These are phyloP conservation scores for Eonycteris spelaea DNA, from an alignment of 2,113 vertebrate species.

Conservation along the genomic window DNA sequence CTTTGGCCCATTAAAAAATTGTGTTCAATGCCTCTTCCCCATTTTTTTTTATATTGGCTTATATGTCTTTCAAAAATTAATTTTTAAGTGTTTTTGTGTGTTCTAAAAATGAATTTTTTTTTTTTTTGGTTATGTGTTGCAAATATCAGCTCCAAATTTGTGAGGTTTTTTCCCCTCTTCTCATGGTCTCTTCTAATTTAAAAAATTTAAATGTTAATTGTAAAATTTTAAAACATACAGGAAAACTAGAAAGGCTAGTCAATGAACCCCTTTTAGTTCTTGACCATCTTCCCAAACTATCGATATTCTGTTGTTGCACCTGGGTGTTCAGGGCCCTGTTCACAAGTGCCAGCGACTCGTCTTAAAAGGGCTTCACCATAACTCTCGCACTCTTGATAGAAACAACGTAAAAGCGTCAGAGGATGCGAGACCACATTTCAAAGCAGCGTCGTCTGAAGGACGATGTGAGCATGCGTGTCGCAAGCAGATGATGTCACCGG, in stretches of 20 bases:
- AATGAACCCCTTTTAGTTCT: neutral
- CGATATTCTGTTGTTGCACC: neutral
- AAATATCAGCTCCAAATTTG: neutral
- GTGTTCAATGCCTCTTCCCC: neutral
- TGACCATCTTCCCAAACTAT: neutral
- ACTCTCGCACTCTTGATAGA: too few species aligned
- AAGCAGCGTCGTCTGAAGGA: too few species aligned
- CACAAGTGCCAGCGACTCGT: too few species aligned
- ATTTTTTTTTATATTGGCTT: neutral
- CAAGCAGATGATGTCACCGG: too few species aligned
- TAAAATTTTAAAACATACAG: neutral
- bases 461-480: too few species aligned
- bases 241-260: neutral
- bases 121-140: neutral
- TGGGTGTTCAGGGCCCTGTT: too few species aligned
- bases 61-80: neutral
- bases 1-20: neutral
- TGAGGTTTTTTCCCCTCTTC: neutral
- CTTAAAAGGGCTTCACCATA: too few species aligned
- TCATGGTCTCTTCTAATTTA: neutral
- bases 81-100: neutral
- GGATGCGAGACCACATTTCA: too few species aligned
- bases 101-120: neutral
- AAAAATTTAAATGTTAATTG: neutral
- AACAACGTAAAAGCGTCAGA: too few species aligned